Evolutionary conservation across 2,888 invertebrate genomes (phyloP), one percentile per base, ranked within the genome.

Genomic region (Drosophila meridionalis): DNA sequence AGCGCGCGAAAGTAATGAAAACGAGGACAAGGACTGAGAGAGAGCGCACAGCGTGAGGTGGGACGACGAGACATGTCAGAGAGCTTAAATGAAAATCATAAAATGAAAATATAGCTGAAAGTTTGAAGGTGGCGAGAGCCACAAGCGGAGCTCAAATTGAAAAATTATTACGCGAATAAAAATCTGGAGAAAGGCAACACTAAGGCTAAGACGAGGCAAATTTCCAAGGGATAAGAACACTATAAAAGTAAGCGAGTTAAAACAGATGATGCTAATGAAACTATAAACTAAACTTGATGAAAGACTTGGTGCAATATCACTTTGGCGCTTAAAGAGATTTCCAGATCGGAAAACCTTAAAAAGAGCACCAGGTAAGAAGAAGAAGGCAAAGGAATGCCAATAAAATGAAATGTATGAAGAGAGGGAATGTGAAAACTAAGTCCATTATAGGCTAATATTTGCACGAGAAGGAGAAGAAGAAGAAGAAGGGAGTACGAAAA

Each of bases 1-100:
- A 71, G 60, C 60, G 55, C 48, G 56, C 43, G 34, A 53, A 52
- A 14, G 42, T 12, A 57, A 40, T 30, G 36, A 32, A 53, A 60
- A 70, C 55, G 40, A 50, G 55, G 12, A 70, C 55, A 48, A 48
- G 40, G 20, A 58, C 58, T 28, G 34, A 4, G 53, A 36, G 4
- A 26, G 32, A 5, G 43, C 4, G 2, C 57, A 20, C 57, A 34
- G 57, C 57, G 14, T 40, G 36, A 4, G 34, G 9, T 8, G 3
- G 26, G 5, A 14, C 45, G 26, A 26, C 14, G 32, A 58, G 11
- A 45, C 34, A 28, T 58, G 45, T 58, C 58, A 28, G 45, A 36
- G 34, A 36, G 34, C 45, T 36, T 9, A 36, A 58, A 58, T 58
- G 43, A 34, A 36, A 58, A 45, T 58, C 26, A 14, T 45, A 34